Evolutionary conservation across 2,888 invertebrate species (phyloP), one percentile per base, ranked within the genome.

Genomic region (Xestia rhomboidea): DNA sequence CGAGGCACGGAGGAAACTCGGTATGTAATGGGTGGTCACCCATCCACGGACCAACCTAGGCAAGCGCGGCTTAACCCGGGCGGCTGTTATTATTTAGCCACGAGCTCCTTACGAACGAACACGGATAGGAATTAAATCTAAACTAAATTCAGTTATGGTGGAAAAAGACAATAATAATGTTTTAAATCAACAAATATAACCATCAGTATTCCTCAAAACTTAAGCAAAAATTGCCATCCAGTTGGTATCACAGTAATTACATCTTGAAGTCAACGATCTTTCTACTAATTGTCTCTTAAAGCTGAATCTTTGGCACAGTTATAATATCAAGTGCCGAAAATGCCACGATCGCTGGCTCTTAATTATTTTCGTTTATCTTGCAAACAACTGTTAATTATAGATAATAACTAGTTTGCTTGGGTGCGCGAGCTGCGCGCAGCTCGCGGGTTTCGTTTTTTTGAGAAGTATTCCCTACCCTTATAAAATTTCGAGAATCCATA

Each of bases 241-340:
- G n/a, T 46, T 62, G 11, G 11, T 44, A 62, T 62, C 34, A 6
- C 10, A 64, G n/a, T 72, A 72, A 66, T 72, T 63, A 51, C 38
- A 27, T 11, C 27, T 72, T 38, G 27, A 66, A 66, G 15, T 51
- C 49, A 49, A 49, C 27, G 21, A 49, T 64, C 38, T 72, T 38
- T 38, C 67, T 49, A 66, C 67, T 67, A 72, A 67, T 72, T 72
- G 49, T 38, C 72, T 27, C 38, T 72, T 64, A 49, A 10, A 38
- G 27, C 67, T 27, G 21, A 38, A 38, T 51, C 27, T 49, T 67
- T 72, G 67, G 67, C 49, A 49, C 49, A 51, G 27, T 24, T 49
- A 38, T 72, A 38, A 71, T 71, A 46, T 67, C 49, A 49, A 72
- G 67, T 6, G 38, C 49, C 24, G 21, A 49, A 67, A 66, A 66